Percentiles rank a stretch among this genome's conserved stretches.
Conservation (phyloP, 2,113 vertebrate genomes). For the Periophthalmodon schlosseri region DNA sequence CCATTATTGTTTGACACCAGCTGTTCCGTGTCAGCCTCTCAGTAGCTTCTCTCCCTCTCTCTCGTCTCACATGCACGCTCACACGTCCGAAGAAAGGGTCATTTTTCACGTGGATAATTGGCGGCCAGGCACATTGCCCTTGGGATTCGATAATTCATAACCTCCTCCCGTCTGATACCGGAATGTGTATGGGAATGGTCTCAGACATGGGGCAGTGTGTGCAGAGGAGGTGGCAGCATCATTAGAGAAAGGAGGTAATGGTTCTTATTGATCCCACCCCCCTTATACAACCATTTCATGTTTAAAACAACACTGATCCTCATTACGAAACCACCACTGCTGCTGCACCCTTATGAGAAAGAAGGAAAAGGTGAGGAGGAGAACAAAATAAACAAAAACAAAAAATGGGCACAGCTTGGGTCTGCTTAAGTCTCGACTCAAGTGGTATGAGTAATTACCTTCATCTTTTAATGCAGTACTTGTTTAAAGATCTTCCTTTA, state of each 20-base stretch:
- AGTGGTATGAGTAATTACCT: constrained; percentile 64
- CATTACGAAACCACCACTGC: constrained; percentile 71
- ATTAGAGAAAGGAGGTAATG: constrained; percentile 80
- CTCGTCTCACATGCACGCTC: constrained; percentile 28
- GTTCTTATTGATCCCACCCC: constrained; percentile 78
- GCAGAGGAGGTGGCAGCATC: constrained; percentile 56
- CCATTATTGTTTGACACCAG: constrained; percentile 50
- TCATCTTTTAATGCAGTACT: constrained; percentile 63
- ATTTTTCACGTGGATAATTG: constrained; percentile 79
- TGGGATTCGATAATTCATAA: constrained; percentile 83
- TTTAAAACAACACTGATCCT: constrained; percentile 84
- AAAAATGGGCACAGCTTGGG: constrained; percentile 39
- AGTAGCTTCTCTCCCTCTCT: neutral
- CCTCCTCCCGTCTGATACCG: constrained; percentile 78
- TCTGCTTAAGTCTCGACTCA: constrained; percentile 48
- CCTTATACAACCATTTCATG: constrained; percentile 78
- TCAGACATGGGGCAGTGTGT: constrained; percentile 64
- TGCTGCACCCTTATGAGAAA: constrained; percentile 51
- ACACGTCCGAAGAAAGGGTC: constrained; percentile 51
- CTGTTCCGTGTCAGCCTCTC: constrained; percentile 58
- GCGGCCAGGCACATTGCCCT: constrained; percentile 72
- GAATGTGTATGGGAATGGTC: constrained; percentile 73
- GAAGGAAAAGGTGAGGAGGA: constrained; percentile 26
- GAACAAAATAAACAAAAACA: constrained; percentile 31
- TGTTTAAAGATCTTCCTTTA: constrained; percentile 46